Percentiles rank a stretch among this genome's conserved stretches.
Conservation (phyloP, 2,113 vertebrate genomes). For the Nannospalax galili region DNA sequence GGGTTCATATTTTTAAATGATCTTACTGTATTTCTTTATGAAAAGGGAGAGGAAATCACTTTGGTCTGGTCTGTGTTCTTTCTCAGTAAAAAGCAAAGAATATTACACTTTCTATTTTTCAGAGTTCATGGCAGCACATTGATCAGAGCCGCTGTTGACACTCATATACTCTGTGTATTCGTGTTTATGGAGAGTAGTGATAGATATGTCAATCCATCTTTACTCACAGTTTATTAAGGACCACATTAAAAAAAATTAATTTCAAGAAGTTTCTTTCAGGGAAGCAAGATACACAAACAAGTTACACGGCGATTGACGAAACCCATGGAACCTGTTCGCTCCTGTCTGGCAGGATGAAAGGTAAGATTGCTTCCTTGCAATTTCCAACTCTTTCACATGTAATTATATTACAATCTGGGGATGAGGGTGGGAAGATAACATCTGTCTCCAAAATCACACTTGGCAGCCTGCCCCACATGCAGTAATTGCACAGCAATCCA, state of each 20-base stretch:
- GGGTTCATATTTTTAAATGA: not conserved
- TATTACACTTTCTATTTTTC: not conserved
- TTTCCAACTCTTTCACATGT: conserved; percentile 10
- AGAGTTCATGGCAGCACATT: not conserved
- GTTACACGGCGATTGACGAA: not conserved
- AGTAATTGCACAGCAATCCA: not conserved
- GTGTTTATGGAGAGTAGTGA: not conserved
- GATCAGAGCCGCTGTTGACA: not conserved
- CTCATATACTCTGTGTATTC: not conserved
- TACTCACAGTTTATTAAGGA: not conserved
- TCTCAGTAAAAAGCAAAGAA: not conserved
- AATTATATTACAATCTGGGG: not conserved
- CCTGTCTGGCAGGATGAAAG: not conserved
- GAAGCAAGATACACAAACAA: not conserved
- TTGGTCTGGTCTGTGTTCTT: not conserved
- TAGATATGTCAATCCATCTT: not conserved
- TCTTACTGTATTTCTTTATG: not conserved
- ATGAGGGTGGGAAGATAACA: not conserved
- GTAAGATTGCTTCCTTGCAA: not conserved
- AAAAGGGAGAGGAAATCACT: not conserved
- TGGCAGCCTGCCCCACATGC: not conserved
- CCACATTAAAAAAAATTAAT: not conserved
- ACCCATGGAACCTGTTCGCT: not conserved
- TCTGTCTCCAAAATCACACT: not conserved
- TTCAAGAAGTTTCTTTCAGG: conserved; percentile 12